Base-by-base conservation (phyloP, 2,797 vertebrate genomes). In the Phrynocephalus guinanensis region DNA sequence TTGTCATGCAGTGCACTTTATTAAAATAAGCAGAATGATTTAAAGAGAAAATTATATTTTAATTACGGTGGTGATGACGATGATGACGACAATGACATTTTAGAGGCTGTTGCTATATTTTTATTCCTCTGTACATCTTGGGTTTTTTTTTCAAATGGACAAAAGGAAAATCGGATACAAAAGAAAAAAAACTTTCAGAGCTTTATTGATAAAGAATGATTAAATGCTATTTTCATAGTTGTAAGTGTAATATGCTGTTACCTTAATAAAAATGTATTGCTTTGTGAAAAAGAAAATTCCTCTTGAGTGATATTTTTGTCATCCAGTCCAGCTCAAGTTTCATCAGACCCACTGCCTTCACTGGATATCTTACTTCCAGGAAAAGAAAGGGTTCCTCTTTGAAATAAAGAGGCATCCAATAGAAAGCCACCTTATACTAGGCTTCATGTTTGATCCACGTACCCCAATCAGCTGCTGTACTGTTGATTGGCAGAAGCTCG, bases 1-100 rank as follows among this genome's bases (percentile, higher is more conserved):
- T 82, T 30, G 82, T 82, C 84, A 89, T 84, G 89, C 87, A 78
- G 84, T 90, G 92, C 91, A 92, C 91, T 92, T 93, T 93, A 91
- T 92, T 71, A 60, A 70, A 82, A 82, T 85, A 71, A 85, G 71
- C 75, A 66, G 86, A 88, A 85, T 73, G 82, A 88, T 87, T 82
- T 72, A 87, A 85, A 81, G 83, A 91, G 79, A 78, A 60, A 90
- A 90, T 84, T 90, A 89, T 82, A 76, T 83, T 93, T 91, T 84
- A 91, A 89, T 90, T 89, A 84, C 86, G 77, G 82, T 70, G 44
- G 30, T 80, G 77, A 79, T 70, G 44, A 38, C 77, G 48, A 6
- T 70, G 30, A 13, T 56, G 71, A 68, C 26, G n/a, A 86, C 48
- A 30, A 87, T n/a, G 48, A 75, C n/a, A 68, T 78, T 18, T 77